A percentile compares a stretch with the other conserved stretches of the same genome.
Evolutionary conservation across 2,888 invertebrate genomes (phyloP).

Genomic region (Tipula lateralis): DNA sequence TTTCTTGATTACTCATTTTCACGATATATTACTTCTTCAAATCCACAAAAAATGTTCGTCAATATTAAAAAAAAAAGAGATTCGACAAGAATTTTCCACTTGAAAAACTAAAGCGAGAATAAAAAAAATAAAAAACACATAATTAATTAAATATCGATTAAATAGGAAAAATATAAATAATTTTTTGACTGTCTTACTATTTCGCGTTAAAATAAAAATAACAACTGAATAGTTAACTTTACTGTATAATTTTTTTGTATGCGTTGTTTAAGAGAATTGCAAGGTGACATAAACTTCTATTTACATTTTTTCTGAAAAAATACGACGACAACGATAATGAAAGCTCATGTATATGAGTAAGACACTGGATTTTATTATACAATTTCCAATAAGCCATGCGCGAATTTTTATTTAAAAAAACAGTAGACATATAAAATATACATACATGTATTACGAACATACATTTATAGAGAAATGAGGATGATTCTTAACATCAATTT

Average conservation of each 20-base stretch:
- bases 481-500: background rate
- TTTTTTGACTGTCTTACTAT: background rate
- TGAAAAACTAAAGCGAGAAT: conserved; percentile 11
- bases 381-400: background rate
- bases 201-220: conserved; percentile 8
- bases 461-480: background rate
- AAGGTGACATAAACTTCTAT: background rate
- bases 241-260: background rate
- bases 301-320: conserved; percentile 14
- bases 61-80: background rate
- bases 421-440: background rate
- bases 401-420: background rate
- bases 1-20: conserved; percentile 25
- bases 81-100: background rate
- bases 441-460: background rate
- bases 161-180: background rate
- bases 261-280: background rate
- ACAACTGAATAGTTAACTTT: background rate
- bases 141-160: background rate
- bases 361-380: background rate
- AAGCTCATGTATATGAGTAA: conserved; percentile 5
- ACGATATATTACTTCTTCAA: background rate
- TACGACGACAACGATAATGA: background rate
- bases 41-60: background rate
- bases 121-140: background rate